Evolutionary conservation across 37 sponge, comb jelly and placozoan species (phyloP).

Genomic region (Beroe ovata): DNA sequence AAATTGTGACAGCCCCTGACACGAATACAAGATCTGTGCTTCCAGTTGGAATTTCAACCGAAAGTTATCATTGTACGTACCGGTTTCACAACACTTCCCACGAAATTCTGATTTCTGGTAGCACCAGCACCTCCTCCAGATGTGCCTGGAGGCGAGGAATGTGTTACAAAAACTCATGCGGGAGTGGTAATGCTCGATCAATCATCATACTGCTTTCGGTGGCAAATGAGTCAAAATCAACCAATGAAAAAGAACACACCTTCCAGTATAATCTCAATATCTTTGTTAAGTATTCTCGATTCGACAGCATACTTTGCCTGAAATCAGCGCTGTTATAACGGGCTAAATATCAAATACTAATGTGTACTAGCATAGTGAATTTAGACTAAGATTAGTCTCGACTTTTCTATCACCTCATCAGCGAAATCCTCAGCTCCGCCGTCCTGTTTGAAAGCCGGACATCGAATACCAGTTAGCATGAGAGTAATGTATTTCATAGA

Average conservation of each 20-base stretch:
- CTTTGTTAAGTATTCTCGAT: constrained; percentile 85
- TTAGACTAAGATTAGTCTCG: too few species aligned
- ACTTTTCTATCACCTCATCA: constrained; percentile 72
- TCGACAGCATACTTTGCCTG: constrained; percentile 90
- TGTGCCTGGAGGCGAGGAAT: constrained; percentile 52
- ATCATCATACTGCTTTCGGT: too few species aligned
- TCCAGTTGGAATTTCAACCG: too few species aligned
- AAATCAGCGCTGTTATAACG: too few species aligned
- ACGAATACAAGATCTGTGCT: too few species aligned
- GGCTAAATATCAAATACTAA: too few species aligned
- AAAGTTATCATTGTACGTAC: too few species aligned
- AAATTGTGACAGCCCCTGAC: too few species aligned
- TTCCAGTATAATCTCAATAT: constrained; percentile 84
- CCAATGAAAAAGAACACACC: constrained; percentile 74
- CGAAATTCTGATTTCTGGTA: constrained; percentile 67
- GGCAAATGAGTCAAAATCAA: too few species aligned
- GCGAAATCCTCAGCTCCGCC: constrained; percentile 87
- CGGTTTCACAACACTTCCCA: constrained; percentile 68
- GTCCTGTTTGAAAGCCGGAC: constrained; percentile 55
- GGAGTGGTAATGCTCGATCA: background rate
- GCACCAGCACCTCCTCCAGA: constrained; percentile 7
- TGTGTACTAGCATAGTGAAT: too few species aligned
- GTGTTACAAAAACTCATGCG: too few species aligned
- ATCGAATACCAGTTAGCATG: constrained; percentile 88
- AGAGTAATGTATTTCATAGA: constrained; percentile 75